Evolutionary conservation across 1,140 invertebrate species (phyloP), one percentile per base, ranked within the genome.

Genomic region (Oedothorax gibbosus): DNA sequence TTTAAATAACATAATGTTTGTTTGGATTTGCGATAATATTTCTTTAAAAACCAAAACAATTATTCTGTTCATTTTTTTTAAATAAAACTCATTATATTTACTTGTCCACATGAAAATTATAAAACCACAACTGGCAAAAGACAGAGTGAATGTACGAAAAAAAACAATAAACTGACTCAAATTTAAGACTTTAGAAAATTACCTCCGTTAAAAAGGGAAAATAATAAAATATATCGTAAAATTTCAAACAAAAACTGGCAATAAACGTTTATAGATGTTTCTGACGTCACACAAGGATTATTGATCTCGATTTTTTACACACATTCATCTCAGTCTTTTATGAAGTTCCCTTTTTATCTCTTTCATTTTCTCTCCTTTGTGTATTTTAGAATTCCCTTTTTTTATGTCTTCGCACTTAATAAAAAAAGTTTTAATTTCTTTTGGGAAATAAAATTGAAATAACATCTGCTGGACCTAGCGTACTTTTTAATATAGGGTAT

Each of bases 211-310:
- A 35, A 35, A 35, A 35, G 35, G 35, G 35, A 35, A 35, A 35
- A 35, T 35, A 35, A 35, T 51, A 72, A 15, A 72, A 49, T 49
- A 51, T 12, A 15, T 12, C 12, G 35, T 51, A 51, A 51, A 35
- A 35, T 11, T 49, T 35, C 9, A 14, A 62, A 15, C 14, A 68
- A 68, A 72, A 51, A 18, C 69, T 14, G 50, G 35, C 69, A 72
- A 72, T 72, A 50, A 51, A 21, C 35, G 12, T 14, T 3, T 51
- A 51, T 49, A 72, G 69, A 72, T 72, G 12, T 9, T 12, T 5
- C 15, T 72, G 69, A 72, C 69, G 69, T 72, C 69, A 72, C 21
- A 72, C n/a, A 12, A 10, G 9, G 12, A 51, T n/a, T 72, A 72
- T 72, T 72, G 69, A 72, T 72, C 49, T 21, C 69, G 2, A 50